These are phyloP conservation scores for Luehdorfia chinensis DNA, from an alignment of 1,140 invertebrate species.

Conservation along the genomic window DNA sequence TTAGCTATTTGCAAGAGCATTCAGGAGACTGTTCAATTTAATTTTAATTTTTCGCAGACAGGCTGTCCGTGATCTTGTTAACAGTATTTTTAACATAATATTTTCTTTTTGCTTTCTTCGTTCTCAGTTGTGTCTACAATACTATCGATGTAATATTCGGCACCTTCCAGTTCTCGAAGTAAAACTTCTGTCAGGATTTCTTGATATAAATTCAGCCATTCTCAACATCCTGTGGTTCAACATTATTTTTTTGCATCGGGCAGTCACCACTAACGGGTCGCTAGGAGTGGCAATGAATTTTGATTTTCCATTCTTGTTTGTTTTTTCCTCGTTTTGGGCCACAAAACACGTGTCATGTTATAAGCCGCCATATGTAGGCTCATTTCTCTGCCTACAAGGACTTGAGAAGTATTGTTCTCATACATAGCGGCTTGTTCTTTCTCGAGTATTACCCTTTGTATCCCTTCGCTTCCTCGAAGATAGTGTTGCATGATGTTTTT, in stretches of 20 bases:
- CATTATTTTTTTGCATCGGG: too few species aligned
- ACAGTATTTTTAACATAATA: too few species aligned
- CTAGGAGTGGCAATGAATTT: background rate
- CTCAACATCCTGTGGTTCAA: conserved; percentile 21
- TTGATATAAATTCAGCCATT: too few species aligned
- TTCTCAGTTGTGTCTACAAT: too few species aligned
- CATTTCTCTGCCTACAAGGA: conserved; percentile 7
- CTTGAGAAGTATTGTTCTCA: conserved; percentile 24
- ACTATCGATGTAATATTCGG: conserved; percentile 19
- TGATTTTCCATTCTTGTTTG: background rate
- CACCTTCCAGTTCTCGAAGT: conserved; percentile 1
- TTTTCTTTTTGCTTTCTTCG: too few species aligned
- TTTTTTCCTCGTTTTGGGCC: background rate
- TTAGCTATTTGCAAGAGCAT: too few species aligned
- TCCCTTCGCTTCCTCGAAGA: background rate
- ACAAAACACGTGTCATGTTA: conserved; percentile 19
- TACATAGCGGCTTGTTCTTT: conserved; percentile 26
- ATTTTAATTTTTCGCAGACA: too few species aligned
- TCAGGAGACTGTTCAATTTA: too few species aligned
- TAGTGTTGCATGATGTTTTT: too few species aligned
- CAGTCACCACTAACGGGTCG: conserved; percentile 5
- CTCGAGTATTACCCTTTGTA: conserved; percentile 18
- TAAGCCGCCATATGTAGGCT: conserved; percentile 25
- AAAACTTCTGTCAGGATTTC: background rate
- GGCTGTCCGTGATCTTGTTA: too few species aligned